Percentiles rank a stretch among this genome's conserved stretches.
Evolutionary conservation across 2,797 vertebrate species (phyloP).

Genomic region (Gymnothorax javanicus): DNA sequence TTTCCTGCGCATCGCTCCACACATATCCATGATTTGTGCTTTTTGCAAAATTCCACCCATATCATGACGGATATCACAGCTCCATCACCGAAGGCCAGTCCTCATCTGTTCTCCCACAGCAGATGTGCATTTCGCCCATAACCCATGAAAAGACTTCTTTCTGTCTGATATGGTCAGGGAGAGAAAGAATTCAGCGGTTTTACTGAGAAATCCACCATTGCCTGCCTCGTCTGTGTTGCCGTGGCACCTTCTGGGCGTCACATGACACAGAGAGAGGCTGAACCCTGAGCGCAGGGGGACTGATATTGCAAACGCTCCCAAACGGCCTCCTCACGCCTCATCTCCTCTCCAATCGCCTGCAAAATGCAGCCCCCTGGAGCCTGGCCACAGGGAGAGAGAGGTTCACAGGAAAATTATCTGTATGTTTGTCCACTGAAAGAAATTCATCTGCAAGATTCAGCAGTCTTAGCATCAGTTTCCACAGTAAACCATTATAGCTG

Average conservation of each 20-base stretch:
- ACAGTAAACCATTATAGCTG: background rate
- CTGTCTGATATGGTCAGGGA: constrained; percentile 51
- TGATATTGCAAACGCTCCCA: constrained; percentile 13
- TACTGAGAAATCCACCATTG: constrained; percentile 53
- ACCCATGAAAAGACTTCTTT: constrained; percentile 66
- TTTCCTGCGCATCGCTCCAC: constrained; percentile 34
- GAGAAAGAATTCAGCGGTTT: constrained; percentile 73
- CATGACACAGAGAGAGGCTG: constrained; percentile 11
- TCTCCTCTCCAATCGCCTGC: constrained; percentile 10
- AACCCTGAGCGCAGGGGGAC: constrained; percentile 21
- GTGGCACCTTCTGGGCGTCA: constrained; percentile 55
- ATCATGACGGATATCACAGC: constrained; percentile 53
- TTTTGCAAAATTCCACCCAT: constrained; percentile 36
- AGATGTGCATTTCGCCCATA: constrained; percentile 52
- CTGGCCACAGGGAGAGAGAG: background rate
- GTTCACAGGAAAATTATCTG: background rate
- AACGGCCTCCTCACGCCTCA: constrained; percentile 18
- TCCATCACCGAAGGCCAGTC: constrained; percentile 40
- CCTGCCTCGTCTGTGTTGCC: constrained; percentile 22
- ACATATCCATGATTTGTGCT: constrained; percentile 35
- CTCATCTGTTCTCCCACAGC: constrained; percentile 50
- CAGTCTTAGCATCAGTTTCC: background rate
- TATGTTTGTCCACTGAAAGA: background rate
- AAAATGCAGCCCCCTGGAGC: background rate
- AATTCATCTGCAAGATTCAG: background rate